Evolutionary conservation across 2,113 vertebrate species (phyloP), one percentile per base, ranked within the genome.

Genomic region (Scortum barcoo): DNA sequence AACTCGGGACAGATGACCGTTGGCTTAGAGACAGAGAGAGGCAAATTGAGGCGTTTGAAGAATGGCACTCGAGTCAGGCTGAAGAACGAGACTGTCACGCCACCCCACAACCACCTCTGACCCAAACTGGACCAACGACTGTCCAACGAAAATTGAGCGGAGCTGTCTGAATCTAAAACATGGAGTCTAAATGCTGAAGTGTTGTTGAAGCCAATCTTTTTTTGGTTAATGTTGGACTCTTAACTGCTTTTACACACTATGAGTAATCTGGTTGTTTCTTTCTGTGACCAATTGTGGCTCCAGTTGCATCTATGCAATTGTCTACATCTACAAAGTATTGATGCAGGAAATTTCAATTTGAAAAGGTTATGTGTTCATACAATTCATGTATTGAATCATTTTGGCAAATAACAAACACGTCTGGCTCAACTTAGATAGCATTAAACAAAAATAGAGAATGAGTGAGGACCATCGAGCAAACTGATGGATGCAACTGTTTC

Each of bases 21-120:
- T 89, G 93, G 91, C 89, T 92, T 93, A 94, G 94, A 94, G 93
- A 93, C 90, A 93, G 89, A 93, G 88, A 93, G 91, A 89, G 91
- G 88, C 90, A 88, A 89, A 94, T 91, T 94, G 90, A 93, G 70
- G 89, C 83, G 72, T 93, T 94, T 89, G 92, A 93, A 94, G 93
- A 90, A 85, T 71, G 88, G 42, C 60, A n/a, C 75, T 91, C 81
- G 83, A 88, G 85, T 92, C 89, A 83, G 89, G 80, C 88, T 81
- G 93, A 90, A 87, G 92, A 86, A 82, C 74, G 30, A 83, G 71
- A 82, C 65, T 85, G 48, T 60, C 88, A 80, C 71, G 2, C 58
- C 69, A 33, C 72, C 78, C 83, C 63, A 0, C 89, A 82, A 74
- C 91, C 74, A 86, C 80, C 73, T 72, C 89, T 91, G 77, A 91